A percentile compares a stretch with the other conserved stretches of the same genome.
Evolutionary conservation across 2,797 vertebrate genomes (phyloP).

Genomic region (Gobio occitaniae): DNA sequence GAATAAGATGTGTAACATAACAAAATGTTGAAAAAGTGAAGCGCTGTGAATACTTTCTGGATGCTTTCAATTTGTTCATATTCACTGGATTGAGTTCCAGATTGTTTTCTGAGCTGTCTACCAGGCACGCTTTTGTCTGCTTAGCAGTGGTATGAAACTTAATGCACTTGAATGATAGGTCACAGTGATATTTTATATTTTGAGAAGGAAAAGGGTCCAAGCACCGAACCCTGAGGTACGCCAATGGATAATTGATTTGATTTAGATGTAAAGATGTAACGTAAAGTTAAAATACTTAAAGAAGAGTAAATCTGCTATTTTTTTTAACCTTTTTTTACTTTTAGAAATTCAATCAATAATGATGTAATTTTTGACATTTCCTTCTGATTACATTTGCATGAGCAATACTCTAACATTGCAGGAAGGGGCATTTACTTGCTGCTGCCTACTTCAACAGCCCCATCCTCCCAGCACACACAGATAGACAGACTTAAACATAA

Average conservation of each 20-base stretch:
- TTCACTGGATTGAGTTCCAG: neutral
- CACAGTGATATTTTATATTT: neutral
- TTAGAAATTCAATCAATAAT: neutral
- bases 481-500: neutral
- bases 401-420: neutral
- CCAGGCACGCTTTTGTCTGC: neutral
- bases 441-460: neutral
- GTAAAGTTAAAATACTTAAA: neutral
- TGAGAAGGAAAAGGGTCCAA: neutral
- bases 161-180: neutral
- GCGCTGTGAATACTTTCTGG: too few relatives aligned
- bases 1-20: too few relatives aligned
- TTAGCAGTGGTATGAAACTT: neutral
- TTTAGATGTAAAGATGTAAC: neutral
- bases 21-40: too few relatives aligned
- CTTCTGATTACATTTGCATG: neutral
- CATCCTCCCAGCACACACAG: neutral
- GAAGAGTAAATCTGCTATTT: neutral
- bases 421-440: neutral
- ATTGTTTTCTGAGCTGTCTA: neutral
- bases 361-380: constrained; percentile 8
- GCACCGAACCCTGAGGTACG: neutral
- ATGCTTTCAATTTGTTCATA: neutral
- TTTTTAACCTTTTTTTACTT: too few relatives aligned
- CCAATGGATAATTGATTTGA: neutral